phyloP scores from a whole-genome alignment of 2,797 vertebrate genomes.

The Paramormyrops hopkinsi region DNA sequence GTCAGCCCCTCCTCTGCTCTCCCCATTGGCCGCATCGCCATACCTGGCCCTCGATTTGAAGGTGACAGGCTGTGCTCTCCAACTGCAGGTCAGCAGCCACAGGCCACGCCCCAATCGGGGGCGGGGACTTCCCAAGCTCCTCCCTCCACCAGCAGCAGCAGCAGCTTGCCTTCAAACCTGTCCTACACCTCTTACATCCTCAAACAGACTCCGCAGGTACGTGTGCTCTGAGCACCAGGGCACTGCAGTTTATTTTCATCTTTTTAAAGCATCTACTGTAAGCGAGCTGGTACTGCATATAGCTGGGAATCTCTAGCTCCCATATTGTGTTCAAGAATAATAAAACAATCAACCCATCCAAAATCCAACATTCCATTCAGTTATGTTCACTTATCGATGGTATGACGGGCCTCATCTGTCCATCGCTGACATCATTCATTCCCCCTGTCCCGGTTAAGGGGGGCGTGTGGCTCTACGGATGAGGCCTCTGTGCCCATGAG shows the following conservation, averaged over 20 bases:
- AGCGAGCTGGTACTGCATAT: background rate
- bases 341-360: background rate
- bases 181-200: constrained; percentile 97
- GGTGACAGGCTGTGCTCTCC: constrained; percentile 11
- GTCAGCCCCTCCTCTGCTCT: constrained; percentile 36
- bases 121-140: constrained; percentile 65
- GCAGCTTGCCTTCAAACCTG: constrained; percentile 84
- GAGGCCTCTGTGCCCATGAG: background rate
- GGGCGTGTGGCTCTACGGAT: background rate
- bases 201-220: constrained; percentile 92
- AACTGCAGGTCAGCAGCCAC: constrained; percentile 77
- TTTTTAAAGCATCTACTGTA: background rate
- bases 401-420: background rate
- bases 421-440: background rate
- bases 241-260: background rate
- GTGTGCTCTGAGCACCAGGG: background rate
- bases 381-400: background rate
- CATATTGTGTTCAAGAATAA: background rate
- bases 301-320: background rate
- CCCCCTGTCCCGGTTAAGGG: background rate
- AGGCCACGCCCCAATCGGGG: constrained; percentile 60
- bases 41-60: background rate
- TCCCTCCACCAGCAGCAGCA: constrained; percentile 59
- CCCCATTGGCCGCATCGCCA: too few species aligned
- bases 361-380: background rate